phyloP scores from a whole-genome alignment of 2,113 vertebrate genomes.

The Crypturellus undulatus region DNA sequence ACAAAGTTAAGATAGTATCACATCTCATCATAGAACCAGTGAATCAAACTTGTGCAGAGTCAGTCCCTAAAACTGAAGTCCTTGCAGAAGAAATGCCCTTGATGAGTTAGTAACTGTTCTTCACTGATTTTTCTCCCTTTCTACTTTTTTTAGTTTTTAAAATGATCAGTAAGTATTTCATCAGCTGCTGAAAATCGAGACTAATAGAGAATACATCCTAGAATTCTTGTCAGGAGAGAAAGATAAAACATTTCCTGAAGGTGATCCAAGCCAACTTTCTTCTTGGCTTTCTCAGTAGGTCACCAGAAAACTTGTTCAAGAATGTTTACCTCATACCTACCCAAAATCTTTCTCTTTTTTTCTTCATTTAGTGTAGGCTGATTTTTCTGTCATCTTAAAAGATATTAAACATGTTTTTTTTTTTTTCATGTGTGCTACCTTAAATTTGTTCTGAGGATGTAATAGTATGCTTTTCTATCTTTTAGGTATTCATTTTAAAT shows the following conservation, averaged over 20 bases:
- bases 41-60: neutral
- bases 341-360: neutral
- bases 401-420: neutral
- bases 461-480: neutral
- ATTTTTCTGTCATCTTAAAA: neutral
- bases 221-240: neutral
- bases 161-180: constrained; percentile 34
- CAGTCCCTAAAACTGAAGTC: neutral
- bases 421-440: neutral
- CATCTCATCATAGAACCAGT: fast-evolving
- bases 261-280: neutral
- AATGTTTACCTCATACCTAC: constrained; percentile 12
- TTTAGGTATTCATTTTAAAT: constrained; percentile 5
- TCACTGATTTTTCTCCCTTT: neutral
- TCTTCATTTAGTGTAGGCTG: neutral
- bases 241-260: constrained; percentile 43
- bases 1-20: neutral
- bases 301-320: neutral
- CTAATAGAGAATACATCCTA: constrained; percentile 9
- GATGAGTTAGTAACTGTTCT: neutral
- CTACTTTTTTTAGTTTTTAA: constrained; percentile 17
- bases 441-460: neutral
- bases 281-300: neutral
- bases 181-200: constrained; percentile 28
- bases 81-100: neutral